Conservation (phyloP, 53 echinoderm and acorn worm genomes). For the Antedon mediterranea region DNA sequence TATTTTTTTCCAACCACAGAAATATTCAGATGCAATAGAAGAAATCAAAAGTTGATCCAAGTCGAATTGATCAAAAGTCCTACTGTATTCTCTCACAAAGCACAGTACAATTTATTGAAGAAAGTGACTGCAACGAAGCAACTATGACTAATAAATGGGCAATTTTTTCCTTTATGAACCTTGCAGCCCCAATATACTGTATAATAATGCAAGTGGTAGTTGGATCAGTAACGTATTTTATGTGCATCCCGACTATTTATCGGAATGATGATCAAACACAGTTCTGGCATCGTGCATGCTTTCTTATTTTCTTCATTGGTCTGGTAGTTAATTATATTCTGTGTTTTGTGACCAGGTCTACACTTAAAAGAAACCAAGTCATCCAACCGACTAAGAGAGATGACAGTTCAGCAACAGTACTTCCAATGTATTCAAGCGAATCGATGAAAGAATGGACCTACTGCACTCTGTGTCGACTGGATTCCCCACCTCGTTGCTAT, state of each 20-base stretch:
- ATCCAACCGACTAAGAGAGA: neutral
- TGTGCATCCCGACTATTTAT: neutral
- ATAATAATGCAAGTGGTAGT: neutral
- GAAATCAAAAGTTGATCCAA: no score
- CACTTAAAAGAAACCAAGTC: neutral
- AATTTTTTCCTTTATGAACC: no score
- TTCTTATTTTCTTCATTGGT: neutral
- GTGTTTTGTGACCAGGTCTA: neutral
- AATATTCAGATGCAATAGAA: no score
- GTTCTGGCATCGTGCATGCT: neutral
- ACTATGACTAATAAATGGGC: neutral
- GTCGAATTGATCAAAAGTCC: no score
- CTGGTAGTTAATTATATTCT: neutral
- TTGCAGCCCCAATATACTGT: neutral
- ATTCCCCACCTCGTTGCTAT: slow-evolving; percentile 19
- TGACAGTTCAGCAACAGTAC: neutral
- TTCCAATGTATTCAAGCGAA: neutral
- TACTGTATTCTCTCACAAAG: no score
- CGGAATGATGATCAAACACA: neutral
- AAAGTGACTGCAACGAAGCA: no score
- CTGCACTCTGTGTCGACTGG: neutral
- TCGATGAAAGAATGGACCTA: neutral
- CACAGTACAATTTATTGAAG: no score
- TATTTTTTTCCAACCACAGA: no score
- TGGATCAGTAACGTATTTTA: neutral